Evolutionary conservation across 2,888 invertebrate species (phyloP).

Genomic region (Mamestra brassicae): DNA sequence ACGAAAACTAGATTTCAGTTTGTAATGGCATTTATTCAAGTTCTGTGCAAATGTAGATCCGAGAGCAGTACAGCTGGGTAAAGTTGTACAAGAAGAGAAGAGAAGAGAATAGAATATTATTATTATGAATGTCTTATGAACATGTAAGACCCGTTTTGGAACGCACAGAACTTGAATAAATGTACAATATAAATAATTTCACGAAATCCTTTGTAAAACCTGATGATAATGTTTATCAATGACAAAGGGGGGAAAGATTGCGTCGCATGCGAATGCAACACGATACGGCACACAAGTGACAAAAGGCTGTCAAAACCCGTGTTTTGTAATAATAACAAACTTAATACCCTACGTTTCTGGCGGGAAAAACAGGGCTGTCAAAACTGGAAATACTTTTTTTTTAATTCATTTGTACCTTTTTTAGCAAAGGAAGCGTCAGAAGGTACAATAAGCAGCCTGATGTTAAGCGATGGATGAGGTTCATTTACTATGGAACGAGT

Average conservation of each 20-base stretch:
- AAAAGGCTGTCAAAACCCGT: neutral
- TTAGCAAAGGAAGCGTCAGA: neutral
- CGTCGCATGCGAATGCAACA: slow-evolving; percentile 34
- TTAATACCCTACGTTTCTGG: slow-evolving; percentile 2
- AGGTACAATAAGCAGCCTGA: too few relatives aligned
- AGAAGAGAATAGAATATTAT: too few relatives aligned
- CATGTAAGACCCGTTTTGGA: too few relatives aligned
- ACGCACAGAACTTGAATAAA: too few relatives aligned
- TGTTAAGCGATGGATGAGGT: too few relatives aligned
- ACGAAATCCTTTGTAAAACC: slow-evolving; percentile 14
- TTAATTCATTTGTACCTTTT: neutral
- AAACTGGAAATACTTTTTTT: neutral
- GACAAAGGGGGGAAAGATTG: slow-evolving; percentile 15
- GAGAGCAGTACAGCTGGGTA: too few relatives aligned
- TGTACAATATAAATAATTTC: slow-evolving; percentile 4
- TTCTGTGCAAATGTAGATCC: neutral
- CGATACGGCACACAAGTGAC: slow-evolving; percentile 5
- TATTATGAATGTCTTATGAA: too few relatives aligned
- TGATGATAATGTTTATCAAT: slow-evolving; percentile 16
- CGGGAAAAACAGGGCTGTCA: slow-evolving; percentile 10
- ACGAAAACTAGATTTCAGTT: too few relatives aligned
- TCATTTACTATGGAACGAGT: too few relatives aligned
- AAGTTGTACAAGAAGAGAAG: too few relatives aligned
- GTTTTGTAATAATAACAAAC: slow-evolving; percentile 18
- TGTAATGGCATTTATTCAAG: neutral